phyloP scores from a whole-genome alignment of 2,888 invertebrate genomes.

The Rotaria macrura region DNA sequence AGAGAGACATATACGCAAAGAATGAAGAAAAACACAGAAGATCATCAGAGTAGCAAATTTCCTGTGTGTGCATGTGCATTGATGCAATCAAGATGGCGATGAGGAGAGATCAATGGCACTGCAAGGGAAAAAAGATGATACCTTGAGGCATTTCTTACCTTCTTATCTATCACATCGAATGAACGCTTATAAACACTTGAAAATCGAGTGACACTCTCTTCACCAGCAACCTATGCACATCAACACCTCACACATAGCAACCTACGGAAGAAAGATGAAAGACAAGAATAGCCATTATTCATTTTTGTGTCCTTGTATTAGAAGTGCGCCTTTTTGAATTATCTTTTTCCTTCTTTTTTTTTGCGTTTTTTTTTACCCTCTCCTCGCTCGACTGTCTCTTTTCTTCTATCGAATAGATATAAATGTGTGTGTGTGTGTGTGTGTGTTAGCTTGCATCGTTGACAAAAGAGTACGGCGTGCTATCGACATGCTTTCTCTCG shows the following conservation, averaged over 20 bases:
- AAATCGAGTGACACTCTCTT: not conserved
- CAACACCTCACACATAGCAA: not conserved
- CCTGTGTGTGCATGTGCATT: constrained; percentile 4
- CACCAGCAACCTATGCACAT: not conserved
- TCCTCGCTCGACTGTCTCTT: not conserved
- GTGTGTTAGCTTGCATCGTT: not conserved
- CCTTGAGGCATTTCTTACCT: not conserved
- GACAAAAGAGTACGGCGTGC: not conserved
- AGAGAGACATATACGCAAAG: too few species aligned
- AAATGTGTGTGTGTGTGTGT: not conserved
- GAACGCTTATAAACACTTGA: not conserved
- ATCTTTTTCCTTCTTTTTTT: not conserved
- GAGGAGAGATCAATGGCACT: not conserved
- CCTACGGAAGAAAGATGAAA: constrained; percentile 5
- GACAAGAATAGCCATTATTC: not conserved
- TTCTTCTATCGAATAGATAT: not conserved
- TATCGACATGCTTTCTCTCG: not conserved
- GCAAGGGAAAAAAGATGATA: not conserved
- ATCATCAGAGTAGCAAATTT: not conserved
- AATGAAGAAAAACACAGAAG: not conserved
- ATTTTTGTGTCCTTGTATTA: not conserved
- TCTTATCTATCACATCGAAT: not conserved
- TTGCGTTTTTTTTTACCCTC: not conserved
- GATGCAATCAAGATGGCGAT: not conserved
- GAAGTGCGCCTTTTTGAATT: not conserved